Percentiles rank a stretch among this genome's conserved stretches.
These are phyloP conservation scores for Gallirallus australis DNA, from an alignment of 2,797 vertebrate species.

Conservation along the genomic window DNA sequence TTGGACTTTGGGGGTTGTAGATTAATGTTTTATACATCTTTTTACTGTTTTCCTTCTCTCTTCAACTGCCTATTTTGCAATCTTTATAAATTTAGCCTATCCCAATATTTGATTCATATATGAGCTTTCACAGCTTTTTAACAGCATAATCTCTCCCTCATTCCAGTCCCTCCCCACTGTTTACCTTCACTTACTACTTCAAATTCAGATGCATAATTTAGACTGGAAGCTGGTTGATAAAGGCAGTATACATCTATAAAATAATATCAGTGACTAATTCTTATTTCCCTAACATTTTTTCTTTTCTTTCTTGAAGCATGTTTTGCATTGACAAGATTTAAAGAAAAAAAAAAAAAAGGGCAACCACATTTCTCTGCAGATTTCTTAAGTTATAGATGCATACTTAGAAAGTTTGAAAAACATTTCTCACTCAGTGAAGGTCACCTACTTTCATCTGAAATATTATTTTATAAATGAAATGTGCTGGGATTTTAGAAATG, in stretches of 20 bases:
- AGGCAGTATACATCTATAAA: not conserved
- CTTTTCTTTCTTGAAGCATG: not conserved
- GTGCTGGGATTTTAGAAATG: conserved; percentile 39
- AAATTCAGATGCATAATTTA: not conserved
- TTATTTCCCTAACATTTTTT: not conserved
- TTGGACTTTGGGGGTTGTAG: not conserved
- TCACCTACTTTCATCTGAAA: conserved; percentile 59
- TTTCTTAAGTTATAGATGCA: conserved; percentile 25
- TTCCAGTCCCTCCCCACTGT: not conserved
- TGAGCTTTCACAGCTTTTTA: not conserved
- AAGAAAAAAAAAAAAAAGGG: not conserved
- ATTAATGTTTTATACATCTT: conserved; percentile 37
- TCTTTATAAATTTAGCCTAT: not conserved
- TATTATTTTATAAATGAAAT: conserved; percentile 44
- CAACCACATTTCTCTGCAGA: not conserved
- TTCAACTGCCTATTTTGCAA: not conserved
- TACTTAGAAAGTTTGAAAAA: not conserved
- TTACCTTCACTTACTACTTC: not conserved
- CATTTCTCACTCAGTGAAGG: conserved; percentile 34
- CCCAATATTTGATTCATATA: not conserved
- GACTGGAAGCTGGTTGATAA: not conserved
- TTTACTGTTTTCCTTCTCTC: not conserved
- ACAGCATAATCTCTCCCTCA: not conserved
- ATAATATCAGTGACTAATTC: not conserved
- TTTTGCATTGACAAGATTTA: not conserved